These are phyloP conservation scores for Sakesphorus luctuosus DNA, from an alignment of 2,113 vertebrate species.

Conservation along the genomic window DNA sequence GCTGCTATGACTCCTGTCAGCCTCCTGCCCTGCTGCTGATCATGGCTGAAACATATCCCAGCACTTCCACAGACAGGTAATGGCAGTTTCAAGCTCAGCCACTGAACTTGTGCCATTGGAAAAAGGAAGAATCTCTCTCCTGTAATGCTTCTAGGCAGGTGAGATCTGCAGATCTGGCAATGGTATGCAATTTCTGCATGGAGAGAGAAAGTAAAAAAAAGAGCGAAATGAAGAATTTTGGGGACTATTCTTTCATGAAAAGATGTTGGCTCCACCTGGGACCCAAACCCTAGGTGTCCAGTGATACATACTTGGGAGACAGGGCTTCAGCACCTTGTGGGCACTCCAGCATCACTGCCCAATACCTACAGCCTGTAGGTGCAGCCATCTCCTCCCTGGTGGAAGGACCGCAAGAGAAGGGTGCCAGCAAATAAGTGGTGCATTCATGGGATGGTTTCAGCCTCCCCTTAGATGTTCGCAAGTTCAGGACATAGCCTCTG, in stretches of 20 bases:
- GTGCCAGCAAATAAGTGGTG: neutral
- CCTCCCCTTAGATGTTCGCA: neutral
- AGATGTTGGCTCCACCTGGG: neutral
- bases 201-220: neutral
- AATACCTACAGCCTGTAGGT: neutral
- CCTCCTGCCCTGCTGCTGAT: neutral
- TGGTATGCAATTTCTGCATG: neutral
- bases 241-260: neutral
- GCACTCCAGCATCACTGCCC: neutral
- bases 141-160: neutral
- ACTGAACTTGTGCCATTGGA: neutral
- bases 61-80: neutral
- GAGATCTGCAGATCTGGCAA: neutral
- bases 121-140: neutral
- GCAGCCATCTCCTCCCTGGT: neutral
- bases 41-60: neutral
- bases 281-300: accelerated
- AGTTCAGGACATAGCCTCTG: neutral
- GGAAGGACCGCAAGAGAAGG: accelerated
- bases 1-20: neutral
- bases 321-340: accelerated
- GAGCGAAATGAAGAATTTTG: neutral
- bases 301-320: neutral
- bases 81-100: neutral
- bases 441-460: neutral